Conservation (phyloP, 2,888 invertebrate species). For the Epicampocera succincta region DNA sequence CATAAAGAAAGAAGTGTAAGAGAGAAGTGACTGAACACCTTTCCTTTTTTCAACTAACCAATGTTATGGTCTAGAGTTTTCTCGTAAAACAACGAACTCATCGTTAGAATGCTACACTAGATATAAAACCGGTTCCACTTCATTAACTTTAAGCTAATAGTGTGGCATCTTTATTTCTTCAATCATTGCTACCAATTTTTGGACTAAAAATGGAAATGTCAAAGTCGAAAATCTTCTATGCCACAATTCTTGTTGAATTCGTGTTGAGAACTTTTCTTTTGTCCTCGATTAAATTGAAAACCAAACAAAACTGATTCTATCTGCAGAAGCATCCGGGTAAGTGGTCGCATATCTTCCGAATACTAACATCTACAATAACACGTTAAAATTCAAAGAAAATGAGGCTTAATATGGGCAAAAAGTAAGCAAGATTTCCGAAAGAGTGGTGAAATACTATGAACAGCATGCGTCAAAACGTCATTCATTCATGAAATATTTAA, state of each 20-base stretch:
- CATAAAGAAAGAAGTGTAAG: too few relatives aligned
- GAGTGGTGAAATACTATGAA: slow-evolving; percentile 31
- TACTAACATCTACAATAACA: background rate
- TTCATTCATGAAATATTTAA: background rate
- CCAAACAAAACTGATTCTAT: slow-evolving; percentile 70
- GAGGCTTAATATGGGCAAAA: slow-evolving; percentile 54
- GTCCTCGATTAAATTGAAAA: slow-evolving; percentile 69
- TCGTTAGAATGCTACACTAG: too few relatives aligned
- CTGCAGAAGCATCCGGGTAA: slow-evolving; percentile 73
- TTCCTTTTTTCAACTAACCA: too few relatives aligned
- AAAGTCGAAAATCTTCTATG: slow-evolving; percentile 68
- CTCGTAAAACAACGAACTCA: background rate
- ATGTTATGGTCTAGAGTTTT: background rate
- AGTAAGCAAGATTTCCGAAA: slow-evolving; percentile 43
- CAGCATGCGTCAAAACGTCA: slow-evolving; percentile 39
- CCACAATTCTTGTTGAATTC: slow-evolving; percentile 74
- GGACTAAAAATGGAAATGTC: slow-evolving; percentile 43
- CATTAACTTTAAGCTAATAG: background rate
- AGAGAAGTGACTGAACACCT: too few relatives aligned
- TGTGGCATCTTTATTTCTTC: slow-evolving; percentile 22
- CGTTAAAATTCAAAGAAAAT: background rate
- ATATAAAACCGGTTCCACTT: too few relatives aligned
- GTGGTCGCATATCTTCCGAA: slow-evolving; percentile 41
- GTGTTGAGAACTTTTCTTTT: slow-evolving; percentile 73
- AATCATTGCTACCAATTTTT: slow-evolving; percentile 31